A percentile compares a stretch with the other conserved stretches of the same genome.
Conservation (phyloP, 2,888 invertebrate genomes). For the Pandemis cinnamomeana region DNA sequence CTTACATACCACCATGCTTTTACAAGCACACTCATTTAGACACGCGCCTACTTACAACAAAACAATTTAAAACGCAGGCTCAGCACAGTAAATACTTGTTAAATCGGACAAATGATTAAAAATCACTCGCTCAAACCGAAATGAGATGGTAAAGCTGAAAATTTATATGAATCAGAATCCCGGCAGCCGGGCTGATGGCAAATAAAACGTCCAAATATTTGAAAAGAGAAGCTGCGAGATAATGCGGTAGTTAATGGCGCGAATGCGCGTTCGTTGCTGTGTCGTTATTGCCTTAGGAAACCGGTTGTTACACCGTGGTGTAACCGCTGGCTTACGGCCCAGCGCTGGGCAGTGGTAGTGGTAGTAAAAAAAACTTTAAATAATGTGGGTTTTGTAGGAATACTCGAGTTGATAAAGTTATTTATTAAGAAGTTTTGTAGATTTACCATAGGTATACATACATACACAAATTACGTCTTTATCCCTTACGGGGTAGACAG, state of each 20-base stretch:
- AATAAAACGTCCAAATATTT: conserved; percentile 74
- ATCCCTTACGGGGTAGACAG: no score
- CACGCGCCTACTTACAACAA: background rate
- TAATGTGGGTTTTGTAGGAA: no score
- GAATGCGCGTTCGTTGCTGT: conserved; percentile 64
- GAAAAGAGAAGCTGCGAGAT: conserved; percentile 69
- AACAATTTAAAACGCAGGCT: background rate
- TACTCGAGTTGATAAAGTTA: no score
- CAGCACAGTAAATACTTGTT: background rate
- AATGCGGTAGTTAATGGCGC: conserved; percentile 73
- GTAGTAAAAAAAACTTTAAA: no score
- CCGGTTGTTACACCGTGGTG: conserved; percentile 50
- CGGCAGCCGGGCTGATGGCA: conserved; percentile 46
- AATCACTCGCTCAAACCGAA: conserved; percentile 7
- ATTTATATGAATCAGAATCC: conserved; percentile 42
- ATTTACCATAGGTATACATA: no score
- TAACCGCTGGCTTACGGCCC: conserved; percentile 42
- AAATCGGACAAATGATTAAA: conserved; percentile 28
- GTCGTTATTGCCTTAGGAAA: conserved; percentile 66
- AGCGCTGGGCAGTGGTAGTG: background rate
- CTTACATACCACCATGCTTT: background rate
- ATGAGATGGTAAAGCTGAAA: conserved; percentile 28
- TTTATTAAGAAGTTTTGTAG: no score
- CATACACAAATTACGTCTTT: no score
- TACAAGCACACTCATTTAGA: no score